Evolutionary conservation across 92 coral and sea anemone species (phyloP), one percentile per base, ranked within the genome.

Genomic region (Umimayanthus kanabou): DNA sequence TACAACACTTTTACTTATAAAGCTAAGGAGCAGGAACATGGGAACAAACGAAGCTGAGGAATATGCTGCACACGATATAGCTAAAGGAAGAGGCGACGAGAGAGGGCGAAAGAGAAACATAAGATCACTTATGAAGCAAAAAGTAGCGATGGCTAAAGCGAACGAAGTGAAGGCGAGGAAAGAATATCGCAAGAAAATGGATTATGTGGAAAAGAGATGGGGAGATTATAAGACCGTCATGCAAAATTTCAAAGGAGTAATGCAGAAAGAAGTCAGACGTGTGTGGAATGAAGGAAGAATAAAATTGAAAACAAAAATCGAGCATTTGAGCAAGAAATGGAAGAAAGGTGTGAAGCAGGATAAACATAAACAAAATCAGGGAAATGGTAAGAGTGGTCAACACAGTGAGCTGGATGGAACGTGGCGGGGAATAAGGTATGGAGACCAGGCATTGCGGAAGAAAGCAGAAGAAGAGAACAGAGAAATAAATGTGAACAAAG

Each of bases 161-260:
- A 79, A 79, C 13, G 81, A 78, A 79, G 69, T 15, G 9, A 53
- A 47, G 70, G 26, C 26, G 47, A 79, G 43, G 70, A 30, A 79
- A 29, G 26, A 79, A 28, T 53, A 53, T 79, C 70, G 69, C 45
- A 79, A 26, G 43, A 79, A 79, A 30, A 29, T 50, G 65, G 42
- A 53, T 11, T 79, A 50, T 79, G 69, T 79, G 40, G 71, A 80
- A n/a, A 80, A 26, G 72, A 80, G 84, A 80, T 80, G 84, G 84
- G 84, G 70, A 50, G 47, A 58, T 30, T 16, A 58, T 30, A 53
- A 80, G 28, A 33, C 64, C 49, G 47, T 80, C 70, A 58, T 80
- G 43, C 47, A 13, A 80, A 50, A 61, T 26, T 57, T 80, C 72
- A 80, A 80, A 29, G 50, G 45, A 30, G 18, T 80, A 80, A 16